Percentiles rank a stretch among this genome's conserved stretches.
Conservation (phyloP, 2,888 invertebrate species). For the Patella caerulea region DNA sequence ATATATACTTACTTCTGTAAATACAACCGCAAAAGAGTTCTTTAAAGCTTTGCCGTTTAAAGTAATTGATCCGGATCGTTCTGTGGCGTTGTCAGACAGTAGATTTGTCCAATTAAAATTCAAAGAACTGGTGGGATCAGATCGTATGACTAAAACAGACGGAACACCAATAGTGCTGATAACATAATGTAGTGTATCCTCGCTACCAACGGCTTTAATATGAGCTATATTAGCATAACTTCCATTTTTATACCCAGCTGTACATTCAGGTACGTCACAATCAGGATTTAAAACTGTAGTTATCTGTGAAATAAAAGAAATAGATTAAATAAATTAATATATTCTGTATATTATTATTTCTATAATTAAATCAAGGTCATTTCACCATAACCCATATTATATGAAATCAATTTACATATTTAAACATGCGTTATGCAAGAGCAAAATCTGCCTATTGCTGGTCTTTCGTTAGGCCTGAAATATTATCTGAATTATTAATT, state of each 20-base stretch:
- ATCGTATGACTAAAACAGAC: constrained; percentile 75
- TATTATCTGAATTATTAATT: too few species aligned
- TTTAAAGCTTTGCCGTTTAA: constrained; percentile 17
- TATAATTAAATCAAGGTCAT: too few species aligned
- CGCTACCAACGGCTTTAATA: constrained; percentile 75
- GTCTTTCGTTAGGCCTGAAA: too few species aligned
- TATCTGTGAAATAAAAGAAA: constrained; percentile 17
- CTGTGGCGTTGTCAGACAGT: constrained; percentile 42
- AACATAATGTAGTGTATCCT: constrained; percentile 79
- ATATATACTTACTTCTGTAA: constrained; percentile 75
- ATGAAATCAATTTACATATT: too few species aligned
- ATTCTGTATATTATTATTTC: too few species aligned
- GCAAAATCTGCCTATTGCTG: too few species aligned
- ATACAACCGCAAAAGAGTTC: constrained; percentile 75
- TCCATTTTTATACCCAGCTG: constrained; percentile 23
- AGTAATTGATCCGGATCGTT: constrained; percentile 19
- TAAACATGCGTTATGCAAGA: too few species aligned
- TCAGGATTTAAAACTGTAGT: constrained; percentile 1
- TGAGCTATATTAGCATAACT: constrained; percentile 61
- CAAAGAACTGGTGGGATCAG: constrained; percentile 71
- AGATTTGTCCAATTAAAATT: constrained; percentile 74
- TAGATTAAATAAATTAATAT: too few species aligned
- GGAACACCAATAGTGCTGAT: constrained; percentile 80
- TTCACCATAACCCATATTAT: too few species aligned
- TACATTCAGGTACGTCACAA: constrained; percentile 19